These are phyloP conservation scores for Sinodicranocentrus sp. DNA, from an alignment of 2,888 invertebrate species.

Conservation along the genomic window DNA sequence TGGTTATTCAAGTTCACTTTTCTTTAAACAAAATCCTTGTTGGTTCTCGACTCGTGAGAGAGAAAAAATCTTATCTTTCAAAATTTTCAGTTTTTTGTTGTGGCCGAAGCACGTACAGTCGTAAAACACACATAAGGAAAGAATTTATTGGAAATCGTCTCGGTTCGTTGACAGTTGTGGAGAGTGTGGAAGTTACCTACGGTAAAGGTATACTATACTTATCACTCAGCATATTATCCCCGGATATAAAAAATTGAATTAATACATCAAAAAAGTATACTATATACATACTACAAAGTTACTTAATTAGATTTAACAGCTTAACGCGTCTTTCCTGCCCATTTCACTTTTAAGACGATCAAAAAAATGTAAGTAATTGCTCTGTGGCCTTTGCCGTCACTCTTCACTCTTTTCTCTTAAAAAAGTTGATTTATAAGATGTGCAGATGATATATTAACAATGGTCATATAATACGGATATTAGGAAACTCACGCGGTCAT, in stretches of 20 bases:
- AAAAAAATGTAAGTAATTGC: neutral
- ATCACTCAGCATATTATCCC: no score
- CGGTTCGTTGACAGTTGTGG: conserved; percentile 46
- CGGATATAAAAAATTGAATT: conserved; percentile 12
- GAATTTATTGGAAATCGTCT: conserved; percentile 34
- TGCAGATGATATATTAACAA: no score
- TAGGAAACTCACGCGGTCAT: no score
- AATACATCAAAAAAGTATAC: neutral
- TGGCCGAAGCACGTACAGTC: neutral
- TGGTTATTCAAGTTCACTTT: conserved; percentile 68
- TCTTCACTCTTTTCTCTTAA: no score
- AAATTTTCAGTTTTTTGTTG: conserved; percentile 17
- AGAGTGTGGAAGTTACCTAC: neutral
- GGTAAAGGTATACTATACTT: conserved; percentile 37
- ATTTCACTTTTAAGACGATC: neutral
- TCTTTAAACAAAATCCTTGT: conserved; percentile 51
- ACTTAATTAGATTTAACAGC: neutral
- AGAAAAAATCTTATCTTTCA: conserved; percentile 27
- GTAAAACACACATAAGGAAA: conserved; percentile 3
- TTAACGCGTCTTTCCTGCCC: neutral
- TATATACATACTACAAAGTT: neutral
- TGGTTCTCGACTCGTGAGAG: neutral
- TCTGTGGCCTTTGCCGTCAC: conserved; percentile 2
- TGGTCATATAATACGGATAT: no score
- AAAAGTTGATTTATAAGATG: no score